Conservation (phyloP, 2,797 vertebrate genomes). For the Clarias pachynema region DNA sequence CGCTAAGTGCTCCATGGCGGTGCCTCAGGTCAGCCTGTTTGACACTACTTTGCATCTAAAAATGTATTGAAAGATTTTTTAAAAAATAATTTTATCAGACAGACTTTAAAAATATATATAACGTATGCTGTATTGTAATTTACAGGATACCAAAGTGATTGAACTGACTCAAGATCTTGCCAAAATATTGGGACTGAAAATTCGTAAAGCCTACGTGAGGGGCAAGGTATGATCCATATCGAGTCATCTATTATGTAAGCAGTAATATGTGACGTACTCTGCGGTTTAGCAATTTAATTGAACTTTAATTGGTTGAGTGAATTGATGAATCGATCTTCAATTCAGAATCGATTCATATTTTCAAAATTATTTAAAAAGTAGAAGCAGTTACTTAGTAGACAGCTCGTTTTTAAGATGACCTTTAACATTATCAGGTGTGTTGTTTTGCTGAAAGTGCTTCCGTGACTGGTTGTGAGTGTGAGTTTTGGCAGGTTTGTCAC, state of each 20-base stretch:
- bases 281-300: too few relatives aligned
- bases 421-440: too few relatives aligned
- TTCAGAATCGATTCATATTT: too few relatives aligned
- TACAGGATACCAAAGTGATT: conserved; percentile 90
- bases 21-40: conserved; percentile 84
- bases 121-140: neutral
- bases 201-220: conserved; percentile 95
- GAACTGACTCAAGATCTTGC: conserved; percentile 94
- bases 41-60: neutral
- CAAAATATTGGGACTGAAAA: conserved; percentile 93
- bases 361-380: too few relatives aligned
- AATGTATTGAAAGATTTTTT: neutral
- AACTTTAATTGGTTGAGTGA: too few relatives aligned
- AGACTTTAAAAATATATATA: neutral
- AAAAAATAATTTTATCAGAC: too few relatives aligned
- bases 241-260: neutral
- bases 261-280: neutral
- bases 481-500: too few relatives aligned
- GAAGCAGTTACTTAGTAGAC: too few relatives aligned
- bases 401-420: too few relatives aligned
- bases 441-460: too few relatives aligned
- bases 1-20: conserved; percentile 91
- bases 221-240: conserved; percentile 79
- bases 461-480: too few relatives aligned
- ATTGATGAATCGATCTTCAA: too few relatives aligned